Evolutionary conservation across 2,888 invertebrate genomes (phyloP).

Genomic region (Xylota sylvarum): DNA sequence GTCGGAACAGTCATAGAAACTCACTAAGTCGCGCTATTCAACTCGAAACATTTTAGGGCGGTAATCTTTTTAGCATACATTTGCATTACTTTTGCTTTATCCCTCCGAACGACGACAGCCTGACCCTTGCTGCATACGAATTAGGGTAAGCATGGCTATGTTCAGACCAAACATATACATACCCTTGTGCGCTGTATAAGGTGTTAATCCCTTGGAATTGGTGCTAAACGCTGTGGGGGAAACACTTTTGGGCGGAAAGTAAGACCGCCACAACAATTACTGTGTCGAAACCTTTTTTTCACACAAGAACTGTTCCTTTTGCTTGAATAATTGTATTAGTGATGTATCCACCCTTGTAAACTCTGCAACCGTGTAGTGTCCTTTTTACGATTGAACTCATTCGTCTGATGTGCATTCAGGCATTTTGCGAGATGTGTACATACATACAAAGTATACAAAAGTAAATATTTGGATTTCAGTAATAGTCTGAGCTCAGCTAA

Average conservation of each 20-base stretch:
- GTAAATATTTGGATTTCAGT: conserved; percentile 43
- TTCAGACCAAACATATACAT: conserved; percentile 13
- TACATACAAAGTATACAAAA: background rate
- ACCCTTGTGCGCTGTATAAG: conserved; percentile 50
- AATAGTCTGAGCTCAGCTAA: conserved; percentile 5
- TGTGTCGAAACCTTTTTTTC: conserved; percentile 38
- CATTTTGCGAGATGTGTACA: conserved; percentile 1
- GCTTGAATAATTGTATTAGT: conserved; percentile 59
- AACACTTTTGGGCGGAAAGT: conserved; percentile 57
- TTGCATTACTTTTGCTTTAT: conserved; percentile 67
- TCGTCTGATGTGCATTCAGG: conserved; percentile 13
- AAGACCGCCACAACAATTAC: conserved; percentile 72
- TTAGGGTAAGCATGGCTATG: conserved; percentile 44
- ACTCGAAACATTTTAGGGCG: conserved; percentile 48
- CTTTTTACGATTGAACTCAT: conserved; percentile 47
- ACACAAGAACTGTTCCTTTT: conserved; percentile 62
- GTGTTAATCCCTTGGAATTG: conserved; percentile 74
- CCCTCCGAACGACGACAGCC: conserved; percentile 21
- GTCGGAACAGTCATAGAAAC: conserved; percentile 43
- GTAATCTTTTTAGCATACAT: conserved; percentile 75
- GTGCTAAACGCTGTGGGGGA: conserved; percentile 68
- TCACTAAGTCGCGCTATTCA: conserved; percentile 14
- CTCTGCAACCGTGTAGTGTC: conserved; percentile 18
- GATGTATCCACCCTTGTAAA: conserved; percentile 33
- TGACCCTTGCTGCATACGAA: conserved; percentile 56